phyloP scores from a whole-genome alignment of 2,797 vertebrate species.

The Coregonus sp. region DNA sequence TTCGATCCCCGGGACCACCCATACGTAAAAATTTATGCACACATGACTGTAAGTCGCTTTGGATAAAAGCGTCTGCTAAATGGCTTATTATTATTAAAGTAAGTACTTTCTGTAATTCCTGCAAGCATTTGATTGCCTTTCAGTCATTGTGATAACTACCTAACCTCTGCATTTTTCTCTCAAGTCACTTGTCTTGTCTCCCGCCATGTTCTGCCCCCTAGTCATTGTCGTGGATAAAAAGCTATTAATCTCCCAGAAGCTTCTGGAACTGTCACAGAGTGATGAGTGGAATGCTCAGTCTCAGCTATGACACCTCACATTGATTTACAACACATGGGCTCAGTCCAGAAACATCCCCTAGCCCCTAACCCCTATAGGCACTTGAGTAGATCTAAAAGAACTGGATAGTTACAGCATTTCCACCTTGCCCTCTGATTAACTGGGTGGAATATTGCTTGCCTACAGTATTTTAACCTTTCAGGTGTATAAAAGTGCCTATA shows the following conservation, averaged over 20 bases:
- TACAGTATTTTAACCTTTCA: neutral
- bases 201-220: neutral
- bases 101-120: neutral
- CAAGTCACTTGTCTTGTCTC: neutral
- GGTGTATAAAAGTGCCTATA: neutral
- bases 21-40: no score
- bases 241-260: slow-evolving; percentile 12
- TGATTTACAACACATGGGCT: neutral
- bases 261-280: slow-evolving; percentile 31
- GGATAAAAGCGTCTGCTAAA: no score
- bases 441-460: neutral
- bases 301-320: neutral
- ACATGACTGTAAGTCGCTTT: no score
- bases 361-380: no score
- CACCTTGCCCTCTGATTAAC: neutral
- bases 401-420: neutral
- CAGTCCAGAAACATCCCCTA: neutral
- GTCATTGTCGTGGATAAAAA: neutral
- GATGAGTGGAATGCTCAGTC: slow-evolving; percentile 38
- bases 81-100: no score
- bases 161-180: neutral
- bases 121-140: neutral
- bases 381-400: neutral
- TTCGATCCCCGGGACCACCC: no score
- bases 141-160: neutral